A percentile compares a stretch with the other conserved stretches of the same genome.
These are phyloP conservation scores for Agrotis puta DNA, from an alignment of 2,888 invertebrate species.

Conservation along the genomic window DNA sequence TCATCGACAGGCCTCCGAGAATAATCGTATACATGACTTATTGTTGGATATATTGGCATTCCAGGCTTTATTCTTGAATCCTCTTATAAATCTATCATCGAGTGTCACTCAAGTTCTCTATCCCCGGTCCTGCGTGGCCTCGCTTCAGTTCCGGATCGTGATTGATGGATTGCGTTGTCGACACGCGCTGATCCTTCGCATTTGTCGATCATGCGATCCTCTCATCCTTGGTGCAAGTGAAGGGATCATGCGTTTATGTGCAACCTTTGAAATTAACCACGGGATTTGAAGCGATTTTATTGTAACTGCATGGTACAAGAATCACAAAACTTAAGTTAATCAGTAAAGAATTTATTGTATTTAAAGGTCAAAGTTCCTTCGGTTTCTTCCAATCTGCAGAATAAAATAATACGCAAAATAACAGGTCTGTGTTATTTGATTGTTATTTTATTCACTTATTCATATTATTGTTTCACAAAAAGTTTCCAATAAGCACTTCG, in stretches of 20 bases:
- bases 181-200: slow-evolving; percentile 74
- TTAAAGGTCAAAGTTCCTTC: slow-evolving; percentile 16
- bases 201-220: slow-evolving; percentile 76
- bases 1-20: slow-evolving; percentile 15
- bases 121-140: slow-evolving; percentile 51
- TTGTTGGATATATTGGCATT: too few species aligned
- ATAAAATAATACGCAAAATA: slow-evolving; percentile 7
- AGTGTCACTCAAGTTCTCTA: slow-evolving; percentile 43
- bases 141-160: slow-evolving; percentile 81
- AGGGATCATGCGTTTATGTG: slow-evolving; percentile 40
- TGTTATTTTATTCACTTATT: slow-evolving; percentile 9
- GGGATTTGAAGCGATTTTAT: slow-evolving; percentile 15
- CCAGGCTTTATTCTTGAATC: too few species aligned
- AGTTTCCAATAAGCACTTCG: neutral
- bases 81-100: slow-evolving; percentile 14
- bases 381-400: slow-evolving; percentile 5
- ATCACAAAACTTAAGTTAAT: slow-evolving; percentile 3
- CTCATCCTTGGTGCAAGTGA: slow-evolving; percentile 64
- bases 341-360: slow-evolving; percentile 15
- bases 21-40: too few species aligned
- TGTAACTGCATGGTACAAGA: slow-evolving; percentile 7
- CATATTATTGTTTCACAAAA: slow-evolving; percentile 7
- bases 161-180: slow-evolving; percentile 77
- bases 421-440: slow-evolving; percentile 3
- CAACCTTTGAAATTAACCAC: slow-evolving; percentile 1